phyloP scores from a whole-genome alignment of 2,797 vertebrate genomes.

The Margarornis squamiger region DNA sequence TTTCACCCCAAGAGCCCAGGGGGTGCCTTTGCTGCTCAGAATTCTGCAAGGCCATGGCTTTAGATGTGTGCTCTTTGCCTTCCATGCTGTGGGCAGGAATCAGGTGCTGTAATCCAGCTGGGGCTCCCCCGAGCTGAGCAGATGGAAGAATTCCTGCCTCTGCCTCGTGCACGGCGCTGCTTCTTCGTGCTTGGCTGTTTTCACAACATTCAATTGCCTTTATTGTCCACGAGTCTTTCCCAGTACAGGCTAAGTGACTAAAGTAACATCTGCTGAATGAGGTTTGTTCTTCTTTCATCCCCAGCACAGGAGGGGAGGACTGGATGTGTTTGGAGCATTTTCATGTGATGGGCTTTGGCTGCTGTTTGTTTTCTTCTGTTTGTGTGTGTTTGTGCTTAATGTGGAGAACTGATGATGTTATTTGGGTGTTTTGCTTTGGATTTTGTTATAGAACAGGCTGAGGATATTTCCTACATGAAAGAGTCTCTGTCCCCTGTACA shows the following conservation, averaged over 20 bases:
- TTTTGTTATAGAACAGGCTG: not conserved
- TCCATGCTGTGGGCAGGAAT: not conserved
- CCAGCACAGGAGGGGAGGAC: not conserved
- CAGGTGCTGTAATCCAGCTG: not conserved
- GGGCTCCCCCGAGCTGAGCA: not conserved
- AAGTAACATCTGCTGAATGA: not conserved
- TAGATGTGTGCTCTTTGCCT: not conserved
- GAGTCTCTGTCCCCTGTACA: not conserved
- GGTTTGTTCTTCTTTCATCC: not conserved
- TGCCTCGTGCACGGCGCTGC: not conserved
- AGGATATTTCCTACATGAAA: not conserved
- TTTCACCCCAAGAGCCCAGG: not conserved
- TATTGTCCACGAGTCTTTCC: not conserved
- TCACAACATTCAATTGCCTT: not conserved
- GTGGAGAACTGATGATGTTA: not conserved
- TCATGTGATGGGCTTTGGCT: not conserved
- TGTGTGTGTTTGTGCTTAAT: not conserved
- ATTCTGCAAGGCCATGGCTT: not conserved
- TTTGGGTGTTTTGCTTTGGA: not conserved
- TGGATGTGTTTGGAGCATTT: not conserved
- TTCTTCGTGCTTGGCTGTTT: not conserved
- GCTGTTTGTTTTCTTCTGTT: not conserved
- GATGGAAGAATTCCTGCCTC: not conserved
- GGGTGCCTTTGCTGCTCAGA: not conserved
- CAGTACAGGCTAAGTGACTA: not conserved